Evolutionary conservation across 2,797 vertebrate genomes (phyloP), one percentile per base, ranked within the genome.

Genomic region (Trematomus bernacchii): DNA sequence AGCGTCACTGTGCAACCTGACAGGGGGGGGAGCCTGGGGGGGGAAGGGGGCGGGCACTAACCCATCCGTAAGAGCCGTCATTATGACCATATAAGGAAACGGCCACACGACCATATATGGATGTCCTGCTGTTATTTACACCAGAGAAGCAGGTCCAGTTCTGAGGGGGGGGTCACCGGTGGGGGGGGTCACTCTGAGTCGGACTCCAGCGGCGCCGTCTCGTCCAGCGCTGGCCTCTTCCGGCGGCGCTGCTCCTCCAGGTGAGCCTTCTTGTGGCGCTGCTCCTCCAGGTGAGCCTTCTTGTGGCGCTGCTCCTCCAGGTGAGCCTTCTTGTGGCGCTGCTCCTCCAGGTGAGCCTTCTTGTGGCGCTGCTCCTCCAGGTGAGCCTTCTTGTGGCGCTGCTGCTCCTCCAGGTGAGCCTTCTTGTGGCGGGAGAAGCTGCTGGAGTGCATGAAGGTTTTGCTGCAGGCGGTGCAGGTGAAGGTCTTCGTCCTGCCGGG

Each of bases 361-460:
- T 94, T 92, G 85, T 95, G 94, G 71, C 95, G 90, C 23, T 23
- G 88, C 70, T 90, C 80, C 73, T 89, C 90, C 53, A 91, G 69
- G 73, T 95, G 95, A 8, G 94, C 94, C 76, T 94, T 92, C 84
- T 94, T 92, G 85, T 95, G 94, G 71, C 95, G 90, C 66, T 83
- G 90, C 23, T 23, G 88, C 70, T 90, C 80, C 73, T 89, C 90
- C 53, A 91, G 69, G 73, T 95, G 95, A 8, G 94, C 94, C 76
- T 94, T 92, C 84, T 94, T 92, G 85, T 95, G 94, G 71, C 95
- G 90, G 0, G 93, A 94, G 81, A 94, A 93, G 75, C 94, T 95
- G 16, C 94, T 95, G 0, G 94, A 94, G 90, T 95, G 95, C 88
- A 94, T 93, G 87, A 95, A 95, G 55, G 92, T 92, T 87, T 95